Base-by-base conservation (phyloP, 2,888 invertebrate genomes). In the Augiades crinisus region DNA sequence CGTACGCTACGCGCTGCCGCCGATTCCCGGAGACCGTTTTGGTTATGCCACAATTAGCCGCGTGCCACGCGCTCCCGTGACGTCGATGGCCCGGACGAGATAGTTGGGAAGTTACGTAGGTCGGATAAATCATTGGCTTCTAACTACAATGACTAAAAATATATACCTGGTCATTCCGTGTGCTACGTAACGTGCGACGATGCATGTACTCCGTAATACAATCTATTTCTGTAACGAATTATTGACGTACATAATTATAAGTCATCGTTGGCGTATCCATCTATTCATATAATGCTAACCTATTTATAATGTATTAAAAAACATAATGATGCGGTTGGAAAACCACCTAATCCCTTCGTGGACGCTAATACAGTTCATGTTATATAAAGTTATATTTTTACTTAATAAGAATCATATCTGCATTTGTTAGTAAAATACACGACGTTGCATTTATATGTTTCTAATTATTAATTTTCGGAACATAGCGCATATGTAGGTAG, bases 11-110 rank as follows among this genome's bases (percentile, higher is more conserved):
- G 67, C 64, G 60, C 62, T 69, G 68, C 69, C 70, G 72, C 68
- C 67, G 69, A 68, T 67, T 68, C 69, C 66, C 73, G 72, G 70
- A 70, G 75, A 83, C 87, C 75, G 78, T 78, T 88, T 86, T 82
- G 85, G 88, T 72, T 67, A 78, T 82, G 81, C 88, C 70, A 80
- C 81, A 85, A 85, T 89, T 87, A 88, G 87, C 78, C 63, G 65
- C 65, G 67, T 71, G 78, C 79, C 81, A 80, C 77, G 76, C 75
- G 72, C 69, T 76, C 82, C 85, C 67, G 78, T 88, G 88, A 89
- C 88, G 88, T 85, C 66, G 76, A 62, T 65, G 55, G 63, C 67
- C 68, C 68, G 71, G 70, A 70, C 70, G 67, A 69, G 78, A 81
- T 86, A 79, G 69, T 80, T 81, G 57, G 56, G 57, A 60, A 72